Evolutionary conservation across 2,888 invertebrate genomes (phyloP).

Genomic region (Eupithecia centaureata): DNA sequence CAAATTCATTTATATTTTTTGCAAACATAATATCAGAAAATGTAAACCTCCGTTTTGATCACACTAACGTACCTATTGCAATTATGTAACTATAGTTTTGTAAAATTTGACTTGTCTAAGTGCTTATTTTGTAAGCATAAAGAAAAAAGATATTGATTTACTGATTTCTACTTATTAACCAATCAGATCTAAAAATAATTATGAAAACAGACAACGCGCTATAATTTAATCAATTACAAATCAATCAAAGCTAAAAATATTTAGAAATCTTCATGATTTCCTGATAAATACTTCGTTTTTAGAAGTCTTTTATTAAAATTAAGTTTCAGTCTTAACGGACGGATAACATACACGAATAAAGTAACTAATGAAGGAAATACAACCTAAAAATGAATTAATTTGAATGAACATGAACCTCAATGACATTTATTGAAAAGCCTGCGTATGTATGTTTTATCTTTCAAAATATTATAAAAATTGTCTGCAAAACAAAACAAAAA

Average conservation of each 20-base stretch:
- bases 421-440: neutral
- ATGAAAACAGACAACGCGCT: neutral
- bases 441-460: neutral
- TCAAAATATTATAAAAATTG: neutral
- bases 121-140: too few relatives aligned
- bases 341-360: neutral
- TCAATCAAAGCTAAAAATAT: too few relatives aligned
- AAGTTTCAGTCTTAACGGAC: neutral
- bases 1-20: too few relatives aligned
- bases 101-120: too few relatives aligned
- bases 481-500: neutral
- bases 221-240: neutral
- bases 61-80: too few relatives aligned
- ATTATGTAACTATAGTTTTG: too few relatives aligned
- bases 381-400: too few relatives aligned
- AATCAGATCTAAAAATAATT: neutral
- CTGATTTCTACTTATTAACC: too few relatives aligned
- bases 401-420: neutral
- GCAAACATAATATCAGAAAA: too few relatives aligned
- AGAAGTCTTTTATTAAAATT: neutral
- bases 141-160: too few relatives aligned
- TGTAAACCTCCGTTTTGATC: too few relatives aligned
- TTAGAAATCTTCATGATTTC: neutral
- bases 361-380: too few relatives aligned
- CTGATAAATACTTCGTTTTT: neutral